Base-by-base conservation (phyloP, 2,797 vertebrate genomes). In the Trichosurus vulpecula region DNA sequence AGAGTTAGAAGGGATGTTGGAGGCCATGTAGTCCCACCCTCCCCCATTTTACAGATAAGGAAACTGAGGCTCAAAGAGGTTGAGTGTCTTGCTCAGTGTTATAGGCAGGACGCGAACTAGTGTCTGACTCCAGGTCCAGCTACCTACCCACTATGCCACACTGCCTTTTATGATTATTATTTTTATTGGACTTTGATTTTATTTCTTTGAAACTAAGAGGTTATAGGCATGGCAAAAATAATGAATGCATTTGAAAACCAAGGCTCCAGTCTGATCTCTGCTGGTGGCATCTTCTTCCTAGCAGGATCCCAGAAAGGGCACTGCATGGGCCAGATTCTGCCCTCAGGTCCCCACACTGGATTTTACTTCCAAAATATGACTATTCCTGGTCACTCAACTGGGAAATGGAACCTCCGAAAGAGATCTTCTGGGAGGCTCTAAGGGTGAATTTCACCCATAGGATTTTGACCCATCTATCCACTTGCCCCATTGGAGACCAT, bases 181-280 rank as follows among this genome's bases (percentile, higher is more conserved):
- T 8, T 52, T 53, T 52, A 90, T 90, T 53, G 90, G 90, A 35
- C 52, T 53, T 14, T 1, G 47, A 19, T 92, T 90, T 90, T 52
- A 92, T 93, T 92, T 61, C 52, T 89, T 93, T 93, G 90, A 94
- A 96, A 92, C 53, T 96, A 55, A 54, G 92, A 54, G 54, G 81
- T 22, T 12, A 41, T 56, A 52, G 12, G 90, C 4, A 6, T 6
- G 16, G 89, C 22, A n/a, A 94, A 96, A 95, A 35, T 52, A 91
- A 92, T 16, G 19, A 90, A 22, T 31, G 52, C 9, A 0, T 90
- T 53, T 53, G 52, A 90, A 90, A 52, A 51, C 51, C 52, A 94
- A 87, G 52, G 31, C 30, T 74, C n/a, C 54, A 41, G 0, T 66
- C 25, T 92, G 47, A 54, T 74, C 92, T 91, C 53, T 41, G 35